A percentile compares a stretch with the other conserved stretches of the same genome.
These are phyloP conservation scores for Slavum lentiscoides DNA, from an alignment of 2,888 invertebrate species.

Conservation along the genomic window DNA sequence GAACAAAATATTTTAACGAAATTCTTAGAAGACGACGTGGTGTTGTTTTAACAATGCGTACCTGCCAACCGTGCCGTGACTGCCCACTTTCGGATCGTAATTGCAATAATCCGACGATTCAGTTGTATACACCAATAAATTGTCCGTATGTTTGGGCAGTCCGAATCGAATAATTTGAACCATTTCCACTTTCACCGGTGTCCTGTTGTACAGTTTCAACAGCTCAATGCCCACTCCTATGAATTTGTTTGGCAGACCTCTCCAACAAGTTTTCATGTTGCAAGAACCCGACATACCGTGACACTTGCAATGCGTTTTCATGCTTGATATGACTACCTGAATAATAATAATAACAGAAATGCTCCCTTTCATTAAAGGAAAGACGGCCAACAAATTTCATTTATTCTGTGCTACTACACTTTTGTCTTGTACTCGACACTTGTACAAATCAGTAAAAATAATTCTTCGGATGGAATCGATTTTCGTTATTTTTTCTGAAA, in stretches of 20 bases:
- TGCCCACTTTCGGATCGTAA: conserved; percentile 72
- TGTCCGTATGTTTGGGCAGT: conserved; percentile 13
- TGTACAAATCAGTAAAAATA: too few species aligned
- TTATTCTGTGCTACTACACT: too few species aligned
- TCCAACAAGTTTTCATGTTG: conserved; percentile 81
- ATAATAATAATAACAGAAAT: not conserved
- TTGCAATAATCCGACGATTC: conserved; percentile 84
- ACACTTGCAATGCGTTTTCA: conserved; percentile 74
- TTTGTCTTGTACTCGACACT: too few species aligned
- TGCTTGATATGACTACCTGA: conserved; percentile 68
- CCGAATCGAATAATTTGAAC: conserved; percentile 13
- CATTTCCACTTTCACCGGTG: conserved; percentile 60
- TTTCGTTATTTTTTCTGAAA: too few species aligned
- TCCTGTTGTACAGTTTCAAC: conserved; percentile 66
- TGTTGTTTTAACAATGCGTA: conserved; percentile 58
- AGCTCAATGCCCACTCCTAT: conserved; percentile 64
- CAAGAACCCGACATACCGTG: conserved; percentile 85
- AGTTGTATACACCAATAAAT: conserved; percentile 70
- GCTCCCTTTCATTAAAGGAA: too few species aligned
- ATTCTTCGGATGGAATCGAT: too few species aligned
- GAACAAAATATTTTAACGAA: conserved; percentile 6
- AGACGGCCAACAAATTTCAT: too few species aligned
- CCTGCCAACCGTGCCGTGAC: conserved; percentile 78
- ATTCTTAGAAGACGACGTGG: not conserved
- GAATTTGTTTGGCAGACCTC: conserved; percentile 68